These are phyloP conservation scores for Bombyx mandarina DNA, from an alignment of 1,140 invertebrate genomes.

Conservation along the genomic window DNA sequence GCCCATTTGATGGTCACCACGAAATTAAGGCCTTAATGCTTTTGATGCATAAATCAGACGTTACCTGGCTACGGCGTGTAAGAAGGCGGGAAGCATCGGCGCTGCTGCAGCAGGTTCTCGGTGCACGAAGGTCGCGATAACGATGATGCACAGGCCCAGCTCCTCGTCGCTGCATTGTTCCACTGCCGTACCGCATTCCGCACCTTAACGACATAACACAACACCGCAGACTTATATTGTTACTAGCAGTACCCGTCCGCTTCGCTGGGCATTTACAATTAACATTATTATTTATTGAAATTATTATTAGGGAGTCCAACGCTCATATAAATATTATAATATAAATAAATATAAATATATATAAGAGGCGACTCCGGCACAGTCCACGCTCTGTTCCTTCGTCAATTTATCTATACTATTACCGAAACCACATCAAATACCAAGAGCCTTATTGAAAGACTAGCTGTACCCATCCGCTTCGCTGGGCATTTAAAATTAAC, in stretches of 20 bases:
- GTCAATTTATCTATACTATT: no score
- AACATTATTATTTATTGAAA: no score
- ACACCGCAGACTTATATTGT: neutral
- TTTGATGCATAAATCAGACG: no score
- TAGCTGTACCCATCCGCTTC: neutral
- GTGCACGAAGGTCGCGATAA: conserved; percentile 95
- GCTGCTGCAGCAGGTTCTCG: conserved; percentile 94
- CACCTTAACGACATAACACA: conserved; percentile 64
- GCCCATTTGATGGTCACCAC: no score
- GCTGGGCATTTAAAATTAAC: neutral
- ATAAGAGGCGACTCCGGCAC: no score
- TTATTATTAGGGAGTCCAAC: no score
- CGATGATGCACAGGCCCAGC: conserved; percentile 93
- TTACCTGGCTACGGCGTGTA: conserved; percentile 89
- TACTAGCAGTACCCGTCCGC: neutral
- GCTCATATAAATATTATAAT: no score
- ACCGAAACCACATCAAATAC: no score
- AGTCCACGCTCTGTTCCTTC: no score
- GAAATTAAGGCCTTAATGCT: no score
- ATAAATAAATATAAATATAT: no score
- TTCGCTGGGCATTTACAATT: neutral
- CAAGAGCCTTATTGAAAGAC: no score
- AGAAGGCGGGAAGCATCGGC: conserved; percentile 91
- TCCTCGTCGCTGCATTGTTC: conserved; percentile 99
- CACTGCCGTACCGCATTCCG: conserved; percentile 85